A percentile compares a stretch with the other conserved stretches of the same genome.
Evolutionary conservation across 2,888 invertebrate genomes (phyloP).

Genomic region (Mermis nigrescens): DNA sequence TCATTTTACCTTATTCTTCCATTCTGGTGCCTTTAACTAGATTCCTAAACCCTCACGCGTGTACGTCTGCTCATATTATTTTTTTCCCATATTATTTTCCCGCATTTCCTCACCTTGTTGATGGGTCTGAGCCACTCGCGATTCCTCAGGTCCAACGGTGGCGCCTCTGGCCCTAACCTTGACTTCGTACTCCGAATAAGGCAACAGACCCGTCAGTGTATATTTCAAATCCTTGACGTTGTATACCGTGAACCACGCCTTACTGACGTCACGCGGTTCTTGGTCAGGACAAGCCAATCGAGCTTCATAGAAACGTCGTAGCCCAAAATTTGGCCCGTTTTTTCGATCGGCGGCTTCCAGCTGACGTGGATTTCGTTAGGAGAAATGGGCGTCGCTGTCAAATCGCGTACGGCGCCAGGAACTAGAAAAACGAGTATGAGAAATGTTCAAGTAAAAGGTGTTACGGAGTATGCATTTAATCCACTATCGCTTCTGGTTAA

Average conservation of each 20-base stretch:
- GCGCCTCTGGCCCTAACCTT: slow-evolving; percentile 26
- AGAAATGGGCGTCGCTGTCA: slow-evolving; percentile 22
- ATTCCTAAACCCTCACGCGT: no score
- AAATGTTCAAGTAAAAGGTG: no score
- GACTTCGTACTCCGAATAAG: slow-evolving; percentile 30
- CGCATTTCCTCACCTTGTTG: slow-evolving; percentile 22
- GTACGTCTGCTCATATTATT: no score
- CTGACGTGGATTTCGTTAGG: slow-evolving; percentile 26
- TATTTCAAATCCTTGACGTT: slow-evolving; percentile 31
- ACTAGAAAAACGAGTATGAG: slow-evolving; percentile 7
- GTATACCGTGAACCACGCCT: slow-evolving; percentile 30
- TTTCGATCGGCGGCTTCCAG: slow-evolving; percentile 27
- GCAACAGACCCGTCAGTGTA: slow-evolving; percentile 28
- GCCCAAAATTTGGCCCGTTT: slow-evolving; percentile 28
- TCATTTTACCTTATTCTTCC: no score
- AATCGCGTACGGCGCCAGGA: slow-evolving; percentile 27
- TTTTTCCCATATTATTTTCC: no score
- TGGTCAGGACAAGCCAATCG: slow-evolving; percentile 32
- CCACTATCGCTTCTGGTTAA: not conserved
- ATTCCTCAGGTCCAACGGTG: slow-evolving; percentile 27
- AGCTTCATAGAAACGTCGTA: slow-evolving; percentile 31
- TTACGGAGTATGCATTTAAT: not conserved
- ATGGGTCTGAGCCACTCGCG: slow-evolving; percentile 26
- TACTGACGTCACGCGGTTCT: slow-evolving; percentile 2
- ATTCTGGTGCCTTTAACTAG: no score